These are phyloP conservation scores for Phrynocephalus vlangalii DNA, from an alignment of 2,797 vertebrate species.

Conservation along the genomic window DNA sequence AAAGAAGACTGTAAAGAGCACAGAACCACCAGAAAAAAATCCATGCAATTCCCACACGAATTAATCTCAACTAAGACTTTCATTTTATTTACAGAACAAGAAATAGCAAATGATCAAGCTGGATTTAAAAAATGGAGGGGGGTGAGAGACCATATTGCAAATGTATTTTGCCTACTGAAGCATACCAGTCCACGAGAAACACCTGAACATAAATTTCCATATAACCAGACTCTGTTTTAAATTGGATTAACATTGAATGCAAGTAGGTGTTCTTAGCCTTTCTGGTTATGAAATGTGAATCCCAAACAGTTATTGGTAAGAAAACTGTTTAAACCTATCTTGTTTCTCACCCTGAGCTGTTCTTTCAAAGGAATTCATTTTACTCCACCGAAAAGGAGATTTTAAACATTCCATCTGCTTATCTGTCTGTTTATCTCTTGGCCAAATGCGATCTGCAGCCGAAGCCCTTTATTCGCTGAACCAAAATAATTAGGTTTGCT, in stretches of 20 bases:
- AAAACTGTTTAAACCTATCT: conserved; percentile 43
- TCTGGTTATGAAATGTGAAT: conserved; percentile 51
- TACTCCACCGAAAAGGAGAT: conserved; percentile 42
- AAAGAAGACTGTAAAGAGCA: too few relatives aligned
- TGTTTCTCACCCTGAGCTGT: neutral
- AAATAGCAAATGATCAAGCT: neutral
- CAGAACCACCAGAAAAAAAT: neutral
- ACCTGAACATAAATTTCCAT: conserved; percentile 38
- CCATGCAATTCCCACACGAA: neutral
- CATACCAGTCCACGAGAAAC: neutral
- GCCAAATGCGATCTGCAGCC: conserved; percentile 1
- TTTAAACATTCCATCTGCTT: neutral
- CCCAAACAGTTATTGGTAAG: conserved; percentile 56
- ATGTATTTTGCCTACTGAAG: too few relatives aligned
- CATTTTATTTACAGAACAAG: too few relatives aligned
- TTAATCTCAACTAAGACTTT: too few relatives aligned
- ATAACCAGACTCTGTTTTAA: conserved; percentile 65
- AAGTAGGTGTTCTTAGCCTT: conserved; percentile 39
- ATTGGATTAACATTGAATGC: conserved; percentile 47
- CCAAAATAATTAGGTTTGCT: conserved; percentile 70
- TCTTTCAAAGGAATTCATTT: conserved; percentile 59
- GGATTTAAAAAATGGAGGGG: too few relatives aligned
- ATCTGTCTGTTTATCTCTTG: neutral
- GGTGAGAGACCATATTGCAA: too few relatives aligned
- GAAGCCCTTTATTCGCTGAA: conserved; percentile 56